Evolutionary conservation across 2,888 invertebrate species (phyloP).

Genomic region (Tiliacea aurago): DNA sequence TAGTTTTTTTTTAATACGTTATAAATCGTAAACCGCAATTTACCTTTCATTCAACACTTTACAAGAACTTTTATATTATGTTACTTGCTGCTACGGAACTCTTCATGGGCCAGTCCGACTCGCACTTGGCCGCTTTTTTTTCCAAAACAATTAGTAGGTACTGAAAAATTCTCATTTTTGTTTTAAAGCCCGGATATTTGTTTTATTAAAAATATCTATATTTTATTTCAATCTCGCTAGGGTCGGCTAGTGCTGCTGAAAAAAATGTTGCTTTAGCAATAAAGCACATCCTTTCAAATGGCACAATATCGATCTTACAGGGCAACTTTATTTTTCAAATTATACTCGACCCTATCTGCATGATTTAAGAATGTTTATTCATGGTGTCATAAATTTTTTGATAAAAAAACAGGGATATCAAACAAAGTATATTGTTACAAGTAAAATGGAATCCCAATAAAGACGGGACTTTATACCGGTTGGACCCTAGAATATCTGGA

Average conservation of each 20-base stretch:
- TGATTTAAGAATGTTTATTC: background rate
- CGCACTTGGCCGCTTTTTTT: too few relatives aligned
- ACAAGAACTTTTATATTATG: too few relatives aligned
- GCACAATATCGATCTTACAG: slow-evolving; percentile 25
- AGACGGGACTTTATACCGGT: slow-evolving; percentile 59
- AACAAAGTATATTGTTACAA: slow-evolving; percentile 39
- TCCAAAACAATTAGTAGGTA: too few relatives aligned
- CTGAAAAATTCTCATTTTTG: too few relatives aligned
- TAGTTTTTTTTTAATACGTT: too few relatives aligned
- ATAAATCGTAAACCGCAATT: too few relatives aligned
- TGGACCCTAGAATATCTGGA: slow-evolving; percentile 60
- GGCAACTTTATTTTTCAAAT: background rate
- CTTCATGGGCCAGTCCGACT: too few relatives aligned
- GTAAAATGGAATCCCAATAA: slow-evolving; percentile 58
- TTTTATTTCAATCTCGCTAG: slow-evolving; percentile 20
- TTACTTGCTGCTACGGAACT: too few relatives aligned
- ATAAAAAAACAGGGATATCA: slow-evolving; percentile 32
- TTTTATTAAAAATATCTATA: background rate
- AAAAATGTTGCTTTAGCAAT: slow-evolving; percentile 1
- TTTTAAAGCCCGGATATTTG: background rate
- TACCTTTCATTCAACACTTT: too few relatives aligned
- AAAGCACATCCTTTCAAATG: slow-evolving; percentile 15
- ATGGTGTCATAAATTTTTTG: background rate
- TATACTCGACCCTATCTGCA: background rate
- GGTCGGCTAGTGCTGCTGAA: slow-evolving; percentile 1